Percentiles rank a stretch among this genome's conserved stretches.
phyloP scores from a whole-genome alignment of 2,113 vertebrate genomes.

The Cavia porcellus region DNA sequence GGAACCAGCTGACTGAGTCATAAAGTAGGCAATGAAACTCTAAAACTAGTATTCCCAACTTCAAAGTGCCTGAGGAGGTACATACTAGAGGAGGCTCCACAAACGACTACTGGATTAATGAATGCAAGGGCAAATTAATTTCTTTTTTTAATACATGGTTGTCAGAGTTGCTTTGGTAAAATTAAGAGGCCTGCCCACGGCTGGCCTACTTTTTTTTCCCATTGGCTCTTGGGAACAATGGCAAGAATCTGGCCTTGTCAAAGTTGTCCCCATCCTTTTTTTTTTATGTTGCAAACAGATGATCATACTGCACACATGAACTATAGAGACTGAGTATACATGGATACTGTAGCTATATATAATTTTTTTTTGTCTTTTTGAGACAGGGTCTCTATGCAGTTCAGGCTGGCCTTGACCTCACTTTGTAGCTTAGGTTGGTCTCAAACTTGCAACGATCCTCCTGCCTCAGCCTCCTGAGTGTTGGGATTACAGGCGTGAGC shows the following conservation, averaged over 20 bases:
- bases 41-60: constrained; percentile 62
- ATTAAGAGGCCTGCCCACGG: neutral
- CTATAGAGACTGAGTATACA: neutral
- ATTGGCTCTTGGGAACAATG: neutral
- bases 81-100: constrained; percentile 48
- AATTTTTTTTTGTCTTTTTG: too few relatives aligned
- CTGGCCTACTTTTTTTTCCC: neutral
- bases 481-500: too few relatives aligned
- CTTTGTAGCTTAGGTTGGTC: too few relatives aligned
- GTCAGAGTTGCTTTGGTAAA: neutral
- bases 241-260: constrained; percentile 27
- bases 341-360: neutral
- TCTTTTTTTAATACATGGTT: constrained; percentile 57
- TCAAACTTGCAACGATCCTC: too few relatives aligned
- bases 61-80: constrained; percentile 63
- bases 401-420: too few relatives aligned
- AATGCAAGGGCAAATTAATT: constrained; percentile 48
- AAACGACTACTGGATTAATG: constrained; percentile 51
- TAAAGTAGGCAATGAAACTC: constrained; percentile 50
- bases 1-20: constrained; percentile 72
- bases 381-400: too few relatives aligned
- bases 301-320: neutral
- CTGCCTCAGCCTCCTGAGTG: too few relatives aligned
- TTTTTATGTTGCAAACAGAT: constrained; percentile 39
- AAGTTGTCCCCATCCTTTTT: neutral